A percentile compares a stretch with the other conserved stretches of the same genome.
These are phyloP conservation scores for Orius insidiosus DNA, from an alignment of 1,140 invertebrate genomes.

Conservation along the genomic window DNA sequence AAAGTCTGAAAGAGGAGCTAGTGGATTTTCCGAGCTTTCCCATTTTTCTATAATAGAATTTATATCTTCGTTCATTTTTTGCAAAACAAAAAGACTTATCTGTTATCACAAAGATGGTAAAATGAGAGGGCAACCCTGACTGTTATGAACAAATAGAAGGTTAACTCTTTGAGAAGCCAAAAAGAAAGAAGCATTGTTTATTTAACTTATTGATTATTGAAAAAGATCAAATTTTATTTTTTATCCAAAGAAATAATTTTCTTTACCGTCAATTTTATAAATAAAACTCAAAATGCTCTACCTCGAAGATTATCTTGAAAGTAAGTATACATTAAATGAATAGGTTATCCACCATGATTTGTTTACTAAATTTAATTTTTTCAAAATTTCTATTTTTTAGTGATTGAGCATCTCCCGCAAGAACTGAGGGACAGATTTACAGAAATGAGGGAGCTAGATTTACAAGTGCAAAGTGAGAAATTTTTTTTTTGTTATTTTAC, in stretches of 20 bases:
- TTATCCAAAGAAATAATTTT: no score
- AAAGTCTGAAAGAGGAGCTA: conserved; percentile 52
- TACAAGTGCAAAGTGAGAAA: conserved; percentile 77
- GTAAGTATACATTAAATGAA: conserved; percentile 39
- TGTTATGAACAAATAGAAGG: no score
- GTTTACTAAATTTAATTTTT: not conserved
- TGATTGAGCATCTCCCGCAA: conserved; percentile 96
- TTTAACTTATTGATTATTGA: conserved; percentile 38
- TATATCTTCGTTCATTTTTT: conserved; percentile 23
- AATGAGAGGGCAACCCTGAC: conserved; percentile 55
- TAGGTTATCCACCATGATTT: conserved; percentile 7
- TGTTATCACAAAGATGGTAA: conserved; percentile 60
- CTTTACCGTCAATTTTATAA: no score
- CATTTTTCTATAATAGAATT: conserved; percentile 27
- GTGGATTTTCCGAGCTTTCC: conserved; percentile 51
- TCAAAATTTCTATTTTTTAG: conserved; percentile 36
- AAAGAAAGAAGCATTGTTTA: no score
- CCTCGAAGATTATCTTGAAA: conserved; percentile 90
- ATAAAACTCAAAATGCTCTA: conserved; percentile 57
- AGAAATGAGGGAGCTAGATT: conserved; percentile 94
- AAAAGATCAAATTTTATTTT: conserved; percentile 8
- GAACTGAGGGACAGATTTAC: conserved; percentile 90
- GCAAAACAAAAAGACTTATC: conserved; percentile 29
- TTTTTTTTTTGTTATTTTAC: no score
- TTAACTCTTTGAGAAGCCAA: conserved; percentile 17